Evolutionary conservation across 2,888 invertebrate genomes (phyloP).

Genomic region (Dione vanillae): DNA sequence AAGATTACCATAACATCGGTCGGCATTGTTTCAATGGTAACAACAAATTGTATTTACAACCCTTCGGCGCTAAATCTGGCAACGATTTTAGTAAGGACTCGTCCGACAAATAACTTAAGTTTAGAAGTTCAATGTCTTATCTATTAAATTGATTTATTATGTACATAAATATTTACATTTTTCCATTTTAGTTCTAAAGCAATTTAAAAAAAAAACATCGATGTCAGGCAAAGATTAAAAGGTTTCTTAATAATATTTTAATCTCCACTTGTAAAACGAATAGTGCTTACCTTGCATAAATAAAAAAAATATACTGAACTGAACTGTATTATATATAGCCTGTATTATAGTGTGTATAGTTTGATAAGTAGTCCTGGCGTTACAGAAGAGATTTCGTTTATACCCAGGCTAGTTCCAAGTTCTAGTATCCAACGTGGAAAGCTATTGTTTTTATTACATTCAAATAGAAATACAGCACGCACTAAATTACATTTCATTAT

Average conservation of each 20-base stretch:
- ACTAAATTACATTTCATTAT: slow-evolving; percentile 34
- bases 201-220: no score
- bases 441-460: slow-evolving; percentile 1
- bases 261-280: no score
- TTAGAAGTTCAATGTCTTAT: slow-evolving; percentile 73
- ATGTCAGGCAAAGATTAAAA: no score
- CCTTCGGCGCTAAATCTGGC: slow-evolving; percentile 78
- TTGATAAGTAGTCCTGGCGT: no score
- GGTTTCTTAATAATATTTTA: no score
- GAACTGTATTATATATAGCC: no score
- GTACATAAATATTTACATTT: slow-evolving; percentile 57
- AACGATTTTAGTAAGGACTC: slow-evolving; percentile 76
- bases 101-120: slow-evolving; percentile 78
- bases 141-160: slow-evolving; percentile 68
- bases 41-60: slow-evolving; percentile 63
- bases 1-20: slow-evolving; percentile 53
- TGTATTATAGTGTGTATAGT: no score
- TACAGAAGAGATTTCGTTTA: no score
- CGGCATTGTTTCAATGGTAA: slow-evolving; percentile 65
- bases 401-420: no score
- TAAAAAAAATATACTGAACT: no score
- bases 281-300: no score
- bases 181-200: no score
- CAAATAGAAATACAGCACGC: slow-evolving; percentile 3
- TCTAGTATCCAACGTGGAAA: slow-evolving; percentile 7